These are phyloP conservation scores for Trichonephila clavipes DNA, from an alignment of 1,140 invertebrate genomes.

Conservation along the genomic window DNA sequence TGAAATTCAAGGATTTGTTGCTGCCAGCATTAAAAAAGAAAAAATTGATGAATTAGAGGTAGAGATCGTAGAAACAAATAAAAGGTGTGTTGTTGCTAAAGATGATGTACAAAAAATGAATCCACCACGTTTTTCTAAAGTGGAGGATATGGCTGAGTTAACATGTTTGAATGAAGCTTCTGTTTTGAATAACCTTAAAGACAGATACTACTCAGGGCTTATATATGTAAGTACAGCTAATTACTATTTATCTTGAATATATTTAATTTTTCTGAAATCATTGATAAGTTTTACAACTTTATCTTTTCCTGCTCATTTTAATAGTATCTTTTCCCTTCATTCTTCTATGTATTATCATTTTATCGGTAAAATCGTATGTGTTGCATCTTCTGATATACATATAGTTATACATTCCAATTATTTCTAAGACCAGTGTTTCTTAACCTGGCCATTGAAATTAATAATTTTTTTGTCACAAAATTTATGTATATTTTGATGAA, in stretches of 20 bases:
- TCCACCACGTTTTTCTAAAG: conserved; percentile 99
- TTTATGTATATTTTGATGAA: too few relatives aligned
- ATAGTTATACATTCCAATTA: too few relatives aligned
- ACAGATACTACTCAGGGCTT: conserved; percentile 98
- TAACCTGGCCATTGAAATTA: too few relatives aligned
- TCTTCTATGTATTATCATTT: too few relatives aligned
- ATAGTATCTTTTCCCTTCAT: too few relatives aligned
- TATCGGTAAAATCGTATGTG: too few relatives aligned
- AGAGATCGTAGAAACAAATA: conserved; percentile 97
- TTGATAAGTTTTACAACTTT: neutral
- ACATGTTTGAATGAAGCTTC: conserved; percentile 99
- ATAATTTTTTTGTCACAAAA: too few relatives aligned
- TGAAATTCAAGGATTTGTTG: conserved; percentile 96
- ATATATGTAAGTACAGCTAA: conserved; percentile 95
- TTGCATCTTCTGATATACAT: too few relatives aligned
- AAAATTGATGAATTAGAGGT: conserved; percentile 97
- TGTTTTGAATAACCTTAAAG: conserved; percentile 99
- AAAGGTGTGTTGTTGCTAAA: conserved; percentile 91
- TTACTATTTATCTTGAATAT: neutral
- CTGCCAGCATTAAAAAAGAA: conserved; percentile 96
- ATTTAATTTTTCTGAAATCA: neutral
- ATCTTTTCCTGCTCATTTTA: too few relatives aligned
- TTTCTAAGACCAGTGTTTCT: too few relatives aligned
- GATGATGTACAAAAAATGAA: conserved; percentile 99
- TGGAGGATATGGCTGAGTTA: conserved; percentile 99